These are phyloP conservation scores for Harpagoxenus sublaevis DNA, from an alignment of 2,888 invertebrate species.

Conservation along the genomic window DNA sequence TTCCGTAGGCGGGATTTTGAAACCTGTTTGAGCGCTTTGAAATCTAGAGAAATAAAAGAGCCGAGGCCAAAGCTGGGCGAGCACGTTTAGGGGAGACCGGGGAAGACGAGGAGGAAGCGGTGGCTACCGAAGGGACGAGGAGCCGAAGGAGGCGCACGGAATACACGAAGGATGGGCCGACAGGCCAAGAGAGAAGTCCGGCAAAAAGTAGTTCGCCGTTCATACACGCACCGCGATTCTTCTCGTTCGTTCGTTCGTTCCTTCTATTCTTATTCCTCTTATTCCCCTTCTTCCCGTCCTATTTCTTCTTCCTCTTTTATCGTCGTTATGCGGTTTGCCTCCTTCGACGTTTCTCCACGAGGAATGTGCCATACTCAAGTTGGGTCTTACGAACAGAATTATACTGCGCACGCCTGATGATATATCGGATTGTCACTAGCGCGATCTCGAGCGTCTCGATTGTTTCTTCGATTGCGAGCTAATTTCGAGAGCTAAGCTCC, in stretches of 20 bases:
- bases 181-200: slow-evolving; percentile 74
- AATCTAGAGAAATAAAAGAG: slow-evolving; percentile 83
- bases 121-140: slow-evolving; percentile 44
- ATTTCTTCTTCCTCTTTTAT: slow-evolving; percentile 15
- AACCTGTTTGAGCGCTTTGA: slow-evolving; percentile 86
- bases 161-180: slow-evolving; percentile 70
- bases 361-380: slow-evolving; percentile 51
- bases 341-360: slow-evolving; percentile 27
- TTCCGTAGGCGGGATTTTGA: slow-evolving; percentile 86
- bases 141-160: slow-evolving; percentile 44
- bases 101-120: slow-evolving; percentile 33
- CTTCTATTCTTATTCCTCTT: slow-evolving; percentile 43
- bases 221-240: slow-evolving; percentile 73
- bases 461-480: slow-evolving; percentile 38
- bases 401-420: slow-evolving; percentile 1
- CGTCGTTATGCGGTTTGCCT: slow-evolving; percentile 36
- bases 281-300: slow-evolving; percentile 39
- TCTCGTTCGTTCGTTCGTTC: slow-evolving; percentile 52
- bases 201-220: slow-evolving; percentile 84
- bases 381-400: slow-evolving; percentile 55
- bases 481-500: slow-evolving; percentile 34
- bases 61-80: slow-evolving; percentile 75
- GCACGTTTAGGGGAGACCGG: slow-evolving; percentile 63
- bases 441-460: slow-evolving; percentile 25
- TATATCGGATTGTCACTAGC: slow-evolving; percentile 7